Conservation (phyloP, 2,113 vertebrate genomes). For the Rallus limicola region DNA sequence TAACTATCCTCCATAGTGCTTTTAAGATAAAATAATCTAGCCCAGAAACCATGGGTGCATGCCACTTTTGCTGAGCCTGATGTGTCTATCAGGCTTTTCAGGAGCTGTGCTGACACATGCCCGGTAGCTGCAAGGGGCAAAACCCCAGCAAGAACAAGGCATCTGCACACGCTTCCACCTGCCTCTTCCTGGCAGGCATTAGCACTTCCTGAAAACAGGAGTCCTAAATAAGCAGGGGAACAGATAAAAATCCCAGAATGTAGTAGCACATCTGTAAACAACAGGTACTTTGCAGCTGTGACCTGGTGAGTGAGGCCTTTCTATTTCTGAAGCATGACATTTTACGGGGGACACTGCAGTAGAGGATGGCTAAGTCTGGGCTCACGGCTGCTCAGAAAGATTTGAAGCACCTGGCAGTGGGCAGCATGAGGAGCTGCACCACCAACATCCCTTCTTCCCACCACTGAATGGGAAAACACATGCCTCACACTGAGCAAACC, state of each 20-base stretch:
- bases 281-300: neutral
- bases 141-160: neutral
- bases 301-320: neutral
- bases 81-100: neutral
- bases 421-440: neutral
- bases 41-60: neutral
- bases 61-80: neutral
- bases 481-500: neutral
- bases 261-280: neutral
- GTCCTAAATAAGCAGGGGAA: neutral
- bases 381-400: neutral
- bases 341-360: neutral
- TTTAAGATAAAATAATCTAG: constrained; percentile 22
- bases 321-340: neutral
- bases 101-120: neutral
- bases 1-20: neutral
- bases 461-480: neutral
- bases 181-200: neutral
- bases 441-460: neutral
- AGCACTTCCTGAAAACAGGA: neutral
- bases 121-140: neutral
- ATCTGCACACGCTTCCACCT: neutral
- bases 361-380: neutral
- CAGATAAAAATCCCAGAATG: neutral
- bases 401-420: neutral